Evolutionary conservation across 2,113 vertebrate species (phyloP), one percentile per base, ranked within the genome.

Genomic region (Ramphastos sulfuratus): DNA sequence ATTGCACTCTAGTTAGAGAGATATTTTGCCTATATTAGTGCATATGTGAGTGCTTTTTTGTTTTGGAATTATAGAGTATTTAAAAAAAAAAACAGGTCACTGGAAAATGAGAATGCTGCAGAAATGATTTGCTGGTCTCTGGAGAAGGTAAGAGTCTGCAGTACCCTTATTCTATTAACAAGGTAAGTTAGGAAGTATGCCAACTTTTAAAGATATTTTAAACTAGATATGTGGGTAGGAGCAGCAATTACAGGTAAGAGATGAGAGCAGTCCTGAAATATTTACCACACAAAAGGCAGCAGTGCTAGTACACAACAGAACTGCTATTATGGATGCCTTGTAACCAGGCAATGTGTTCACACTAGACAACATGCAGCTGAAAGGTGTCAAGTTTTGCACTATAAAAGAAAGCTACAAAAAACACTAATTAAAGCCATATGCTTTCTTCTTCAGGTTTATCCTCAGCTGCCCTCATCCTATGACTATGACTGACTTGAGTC

Each of bases 71-170:
- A 75, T 2, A 72, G 25, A 83, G 35, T 35, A 90, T 91, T 94
- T 89, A 46, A 37, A 37, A 37, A 37, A 37, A 89, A 87, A 92
- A 91, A 93, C 33, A 93, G 35, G 80, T 85, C 88, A 94, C 73
- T 86, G 65, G 86, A 92, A 96, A 92, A 65, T 58, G 28, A 82
- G 66, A 95, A 78, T 87, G 80, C 37, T 92, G 56, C 64, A 94
- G 72, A 95, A 96, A 92, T 96, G 6, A 89, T 93, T 87, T 93
- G 92, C 71, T 89, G 60, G 64, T 89, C 91, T 91, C 91, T 77
- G 30, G 94, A 87, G 75, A 96, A 93, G 48, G 42, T 5, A 77
- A 77, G 19, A 84, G 79, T 67, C 75, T 87, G 85, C 64, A 80
- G 28, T 71, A 87, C 48, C 80, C 25, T 87, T 70, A 79, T 71